phyloP scores from a whole-genome alignment of 2,888 invertebrate genomes.

The Anoplius nigerrimus region DNA sequence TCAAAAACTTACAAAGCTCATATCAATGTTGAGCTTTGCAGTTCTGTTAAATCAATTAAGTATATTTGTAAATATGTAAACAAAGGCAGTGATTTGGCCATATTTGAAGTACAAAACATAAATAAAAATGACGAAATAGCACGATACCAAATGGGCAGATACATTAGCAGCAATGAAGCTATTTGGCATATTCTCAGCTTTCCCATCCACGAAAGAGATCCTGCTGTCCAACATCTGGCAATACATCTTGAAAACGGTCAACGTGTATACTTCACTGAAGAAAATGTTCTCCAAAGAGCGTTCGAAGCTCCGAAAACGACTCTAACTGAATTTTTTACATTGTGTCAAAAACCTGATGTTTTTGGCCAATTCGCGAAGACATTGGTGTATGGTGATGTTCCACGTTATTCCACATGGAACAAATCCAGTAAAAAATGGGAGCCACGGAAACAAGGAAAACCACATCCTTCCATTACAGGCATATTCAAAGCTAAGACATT shows the following conservation, averaged over 20 bases:
- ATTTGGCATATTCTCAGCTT: constrained; percentile 50
- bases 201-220: constrained; percentile 58
- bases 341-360: constrained; percentile 52
- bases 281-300: not conserved
- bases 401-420: constrained; percentile 22
- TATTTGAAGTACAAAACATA: constrained; percentile 26
- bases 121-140: constrained; percentile 48
- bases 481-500: not conserved
- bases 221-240: constrained; percentile 56
- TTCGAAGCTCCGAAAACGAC: constrained; percentile 13
- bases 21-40: constrained; percentile 72
- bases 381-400: constrained; percentile 50
- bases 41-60: constrained; percentile 71
- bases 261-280: constrained; percentile 37
- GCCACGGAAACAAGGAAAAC: constrained; percentile 1
- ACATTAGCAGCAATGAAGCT: constrained; percentile 61
- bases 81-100: constrained; percentile 56
- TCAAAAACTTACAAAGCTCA: constrained; percentile 59
- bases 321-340: constrained; percentile 64
- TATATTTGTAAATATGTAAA: constrained; percentile 70
- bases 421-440: not conserved
- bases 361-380: constrained; percentile 65
- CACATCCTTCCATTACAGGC: not conserved
- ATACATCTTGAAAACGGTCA: constrained; percentile 61
- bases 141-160: constrained; percentile 55